Conservation (phyloP, 1,140 invertebrate species). For the Drosophila varians region DNA sequence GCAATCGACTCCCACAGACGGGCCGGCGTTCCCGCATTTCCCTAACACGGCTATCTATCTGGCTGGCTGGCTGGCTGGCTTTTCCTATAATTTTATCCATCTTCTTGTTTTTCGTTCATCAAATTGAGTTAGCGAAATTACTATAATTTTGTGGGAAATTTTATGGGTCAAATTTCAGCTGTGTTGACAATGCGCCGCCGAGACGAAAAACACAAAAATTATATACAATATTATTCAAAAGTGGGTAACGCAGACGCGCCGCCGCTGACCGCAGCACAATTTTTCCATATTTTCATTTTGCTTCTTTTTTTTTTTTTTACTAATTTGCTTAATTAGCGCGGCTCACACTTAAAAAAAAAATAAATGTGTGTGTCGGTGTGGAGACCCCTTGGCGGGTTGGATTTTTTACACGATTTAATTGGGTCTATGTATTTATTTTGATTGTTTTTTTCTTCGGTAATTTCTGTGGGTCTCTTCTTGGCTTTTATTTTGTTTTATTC, state of each 20-base stretch:
- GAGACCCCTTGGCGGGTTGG: not conserved
- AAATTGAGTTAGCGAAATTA: slow-evolving; percentile 78
- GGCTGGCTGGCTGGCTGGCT: slow-evolving; percentile 8
- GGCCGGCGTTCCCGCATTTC: slow-evolving; percentile 31
- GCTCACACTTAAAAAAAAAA: slow-evolving; percentile 22
- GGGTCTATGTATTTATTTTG: slow-evolving; percentile 55
- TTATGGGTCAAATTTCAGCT: slow-evolving; percentile 75
- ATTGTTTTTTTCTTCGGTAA: slow-evolving; percentile 55
- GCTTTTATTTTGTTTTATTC: slow-evolving; percentile 20
- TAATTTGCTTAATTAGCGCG: slow-evolving; percentile 77
- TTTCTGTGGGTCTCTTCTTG: slow-evolving; percentile 38
- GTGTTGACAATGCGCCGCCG: slow-evolving; percentile 59
- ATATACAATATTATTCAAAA: slow-evolving; percentile 16
- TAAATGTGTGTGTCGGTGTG: slow-evolving; percentile 6
- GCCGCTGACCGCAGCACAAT: slow-evolving; percentile 62
- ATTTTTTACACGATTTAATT: slow-evolving; percentile 61
- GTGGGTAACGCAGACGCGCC: slow-evolving; percentile 46
- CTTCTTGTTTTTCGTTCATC: slow-evolving; percentile 35
- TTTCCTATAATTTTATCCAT: slow-evolving; percentile 50
- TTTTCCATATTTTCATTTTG: slow-evolving; percentile 29
- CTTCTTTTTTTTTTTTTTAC: slow-evolving; percentile 43
- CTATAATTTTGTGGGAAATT: slow-evolving; percentile 81
- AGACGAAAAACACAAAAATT: not conserved
- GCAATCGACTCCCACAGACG: slow-evolving; percentile 65
- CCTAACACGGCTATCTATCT: too few species aligned